Evolutionary conservation across 2,888 invertebrate species (phyloP), one percentile per base, ranked within the genome.

Genomic region (Philaethria dido): DNA sequence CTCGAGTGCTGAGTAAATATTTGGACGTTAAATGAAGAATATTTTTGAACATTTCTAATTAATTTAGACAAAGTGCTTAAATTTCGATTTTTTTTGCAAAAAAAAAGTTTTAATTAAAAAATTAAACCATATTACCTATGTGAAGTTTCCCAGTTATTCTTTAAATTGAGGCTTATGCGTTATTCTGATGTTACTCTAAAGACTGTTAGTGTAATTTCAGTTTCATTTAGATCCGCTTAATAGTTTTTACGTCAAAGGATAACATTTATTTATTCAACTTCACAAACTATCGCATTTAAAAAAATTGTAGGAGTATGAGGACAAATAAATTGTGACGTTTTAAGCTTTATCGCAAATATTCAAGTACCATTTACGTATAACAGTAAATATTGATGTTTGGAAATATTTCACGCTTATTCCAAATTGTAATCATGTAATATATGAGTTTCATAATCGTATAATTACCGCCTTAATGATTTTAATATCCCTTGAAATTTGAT

Each of bases 11-110:
- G 33, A 44, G 66, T 68, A 70, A 72, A 69, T 72, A 70, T 64
- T 70, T 69, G 59, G 62, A 66, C 66, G 42, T 72, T 45, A 63
- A 70, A 69, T 70, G 63, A 66, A 70, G 54, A 52, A 66, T 59
- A 61, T 54, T 50, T 55, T 33, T 45, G n/a, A 63, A 33, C 5
- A 54, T 63, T 45, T 54, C 3, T 62, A 22, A 29, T 18, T 52
- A 29, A 16, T 52, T 62, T 52, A 48, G 39, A 42, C 52, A 9
- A 62, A 29, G 16, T n/a, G 50, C 6, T 20, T 2, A 33, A 33
- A 33, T 33, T 8, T 33, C 4, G 9, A 6, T 44, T n/a, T 4
- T 18, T 45, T 45, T n/a, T n/a, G n/a, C n/a, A n/a, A n/a, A n/a
- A n/a, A n/a, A n/a, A n/a, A n/a, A n/a, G n/a, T n/a, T n/a, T n/a